Conservation (phyloP, 2,888 invertebrate species). For the Tetanocera ferruginea region DNA sequence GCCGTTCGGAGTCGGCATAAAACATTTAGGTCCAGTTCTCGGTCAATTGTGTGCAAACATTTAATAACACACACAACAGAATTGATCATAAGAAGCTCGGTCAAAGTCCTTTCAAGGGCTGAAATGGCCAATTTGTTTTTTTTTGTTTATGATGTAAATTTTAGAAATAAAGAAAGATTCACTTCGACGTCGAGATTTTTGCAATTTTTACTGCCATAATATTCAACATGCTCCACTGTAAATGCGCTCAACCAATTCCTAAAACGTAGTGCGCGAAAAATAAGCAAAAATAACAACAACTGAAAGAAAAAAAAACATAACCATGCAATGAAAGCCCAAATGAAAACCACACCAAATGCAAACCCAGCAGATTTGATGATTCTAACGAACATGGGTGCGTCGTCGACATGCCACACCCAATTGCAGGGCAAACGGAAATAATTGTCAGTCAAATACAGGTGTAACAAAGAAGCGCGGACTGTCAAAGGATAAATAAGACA, state of each 20-base stretch:
- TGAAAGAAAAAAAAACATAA: background rate
- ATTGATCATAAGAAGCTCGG: too few relatives aligned
- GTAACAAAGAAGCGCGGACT: slow-evolving; percentile 1
- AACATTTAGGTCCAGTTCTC: too few relatives aligned
- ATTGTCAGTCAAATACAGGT: slow-evolving; percentile 28
- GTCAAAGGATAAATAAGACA: background rate
- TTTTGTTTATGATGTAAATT: too few relatives aligned
- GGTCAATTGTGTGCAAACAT: too few relatives aligned
- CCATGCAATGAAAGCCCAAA: background rate
- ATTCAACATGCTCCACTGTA: background rate
- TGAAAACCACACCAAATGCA: background rate
- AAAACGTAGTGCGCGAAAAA: background rate
- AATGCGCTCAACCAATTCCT: background rate
- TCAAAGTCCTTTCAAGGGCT: too few relatives aligned
- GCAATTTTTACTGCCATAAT: background rate
- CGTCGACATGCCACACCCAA: slow-evolving; percentile 29
- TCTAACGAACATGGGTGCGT: slow-evolving; percentile 2
- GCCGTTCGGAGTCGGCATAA: too few relatives aligned
- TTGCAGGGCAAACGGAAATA: slow-evolving; percentile 19
- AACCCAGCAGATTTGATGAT: background rate
- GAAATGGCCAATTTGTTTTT: too few relatives aligned
- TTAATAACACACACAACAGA: too few relatives aligned
- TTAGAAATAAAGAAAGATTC: too few relatives aligned
- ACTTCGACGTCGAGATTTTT: background rate
- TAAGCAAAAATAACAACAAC: background rate